Conservation (phyloP, 2,113 vertebrate genomes). For the Eudyptes chrysolophus region DNA sequence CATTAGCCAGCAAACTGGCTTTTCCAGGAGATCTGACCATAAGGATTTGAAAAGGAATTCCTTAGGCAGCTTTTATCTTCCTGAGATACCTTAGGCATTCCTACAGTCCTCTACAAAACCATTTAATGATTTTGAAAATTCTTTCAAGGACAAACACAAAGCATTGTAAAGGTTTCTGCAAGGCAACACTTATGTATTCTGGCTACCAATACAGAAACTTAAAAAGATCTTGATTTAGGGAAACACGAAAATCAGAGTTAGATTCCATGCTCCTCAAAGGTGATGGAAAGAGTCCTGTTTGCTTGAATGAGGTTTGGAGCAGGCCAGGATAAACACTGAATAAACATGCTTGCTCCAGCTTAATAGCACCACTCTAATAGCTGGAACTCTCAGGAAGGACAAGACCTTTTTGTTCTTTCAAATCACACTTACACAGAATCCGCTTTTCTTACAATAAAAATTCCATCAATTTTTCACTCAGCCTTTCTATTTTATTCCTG, state of each 20-base stretch:
- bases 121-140: neutral
- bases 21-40: neutral
- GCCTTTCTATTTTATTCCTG: neutral
- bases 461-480: neutral
- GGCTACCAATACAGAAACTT: neutral
- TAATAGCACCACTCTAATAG: neutral
- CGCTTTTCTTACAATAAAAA: neutral
- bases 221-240: neutral
- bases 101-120: neutral
- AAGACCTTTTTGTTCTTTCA: neutral
- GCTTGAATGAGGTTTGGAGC: neutral
- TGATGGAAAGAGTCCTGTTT: neutral
- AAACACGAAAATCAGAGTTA: neutral
- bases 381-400: neutral
- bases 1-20: neutral
- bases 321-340: neutral
- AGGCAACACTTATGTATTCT: neutral
- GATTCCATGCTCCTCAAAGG: neutral
- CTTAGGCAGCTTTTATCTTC: neutral
- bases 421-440: neutral
- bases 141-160: neutral
- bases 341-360: neutral
- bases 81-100: neutral
- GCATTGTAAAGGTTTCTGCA: neutral
- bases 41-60: neutral